Evolutionary conservation across 37 sponge, comb jelly and placozoan genomes (phyloP), one percentile per base, ranked within the genome.

Genomic region (Aphrocallistes beatrix): DNA sequence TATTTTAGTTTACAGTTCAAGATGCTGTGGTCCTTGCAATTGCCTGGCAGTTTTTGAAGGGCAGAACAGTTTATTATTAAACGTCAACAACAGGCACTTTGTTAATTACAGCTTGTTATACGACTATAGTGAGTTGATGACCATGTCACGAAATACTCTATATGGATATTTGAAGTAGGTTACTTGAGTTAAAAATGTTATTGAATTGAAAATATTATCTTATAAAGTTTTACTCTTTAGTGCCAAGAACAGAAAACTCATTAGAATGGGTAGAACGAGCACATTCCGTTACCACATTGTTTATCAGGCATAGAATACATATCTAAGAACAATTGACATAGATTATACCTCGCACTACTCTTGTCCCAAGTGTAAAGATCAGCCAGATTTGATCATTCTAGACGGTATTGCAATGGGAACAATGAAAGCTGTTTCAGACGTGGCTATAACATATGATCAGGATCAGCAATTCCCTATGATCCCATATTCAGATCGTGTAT

Each of bases 291-390:
- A 60, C n/a, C 75, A 60, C 75, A 60, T 60, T 19, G 75, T 60
- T 30, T 60, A 60, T 60, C 34, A 60, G 21, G 75, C 75, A 60
- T 60, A 13, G 75, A 60, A 60, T 28, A 30, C 75, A 21, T 60
- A 60, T 60, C 8, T 60, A 13, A 60, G 75, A 60, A 60, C 21
- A 13, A 13, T 60, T 32, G 75, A 60, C 75, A 60, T 60, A 60
- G 75, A 60, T 21, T 60, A 60, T 21, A 17, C 25, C 75, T 60
- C 75, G 75, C 32, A 60, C 75, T 60, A 60, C 25, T 25, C 34
- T 25, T 60, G 75, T 60, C 75, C 75, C 25, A 60, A 60, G 75
- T 60, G 75, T 60, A 60, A 60, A 60, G 75, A 60, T 60, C 75
- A 60, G 8, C 75, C 8, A 21, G 75, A 60, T 19, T 19, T 60